Evolutionary conservation across 2,113 vertebrate species (phyloP).

Genomic region (Cygnus atratus): DNA sequence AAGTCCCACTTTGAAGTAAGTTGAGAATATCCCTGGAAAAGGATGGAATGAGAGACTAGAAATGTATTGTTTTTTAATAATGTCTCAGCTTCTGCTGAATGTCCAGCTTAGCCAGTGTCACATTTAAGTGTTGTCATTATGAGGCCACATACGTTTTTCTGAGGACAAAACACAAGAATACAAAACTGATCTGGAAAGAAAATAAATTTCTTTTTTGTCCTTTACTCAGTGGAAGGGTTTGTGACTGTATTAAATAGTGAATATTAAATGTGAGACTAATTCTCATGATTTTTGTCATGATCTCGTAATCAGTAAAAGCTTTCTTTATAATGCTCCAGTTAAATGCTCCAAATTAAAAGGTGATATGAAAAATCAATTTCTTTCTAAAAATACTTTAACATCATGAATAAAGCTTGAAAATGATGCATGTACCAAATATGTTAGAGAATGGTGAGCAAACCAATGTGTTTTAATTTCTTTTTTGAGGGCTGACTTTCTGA

Average conservation of each 20-base stretch:
- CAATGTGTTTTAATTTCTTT: not conserved
- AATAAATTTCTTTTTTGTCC: not conserved
- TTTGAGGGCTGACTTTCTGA: not conserved
- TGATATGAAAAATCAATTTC: not conserved
- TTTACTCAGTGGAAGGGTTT: not conserved
- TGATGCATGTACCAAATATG: not conserved
- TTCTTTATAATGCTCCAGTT: not conserved
- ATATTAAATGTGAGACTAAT: not conserved
- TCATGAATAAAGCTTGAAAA: not conserved
- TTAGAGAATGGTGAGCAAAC: not conserved
- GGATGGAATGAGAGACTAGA: not conserved
- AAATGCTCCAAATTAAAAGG: not conserved
- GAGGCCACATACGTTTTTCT: not conserved
- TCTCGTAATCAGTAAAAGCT: not conserved
- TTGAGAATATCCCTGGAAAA: not conserved
- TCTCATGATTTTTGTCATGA: not conserved
- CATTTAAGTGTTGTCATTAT: not conserved
- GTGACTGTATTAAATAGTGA: not conserved
- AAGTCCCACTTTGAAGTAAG: conserved; percentile 10
- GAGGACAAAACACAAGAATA: not conserved
- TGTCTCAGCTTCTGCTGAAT: not conserved
- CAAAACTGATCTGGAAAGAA: not conserved
- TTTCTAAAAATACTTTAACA: not conserved
- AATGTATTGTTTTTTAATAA: not conserved
- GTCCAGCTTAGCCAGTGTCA: not conserved